Conservation (phyloP, 1,140 invertebrate genomes). For the Steinernema khuongi region DNA sequence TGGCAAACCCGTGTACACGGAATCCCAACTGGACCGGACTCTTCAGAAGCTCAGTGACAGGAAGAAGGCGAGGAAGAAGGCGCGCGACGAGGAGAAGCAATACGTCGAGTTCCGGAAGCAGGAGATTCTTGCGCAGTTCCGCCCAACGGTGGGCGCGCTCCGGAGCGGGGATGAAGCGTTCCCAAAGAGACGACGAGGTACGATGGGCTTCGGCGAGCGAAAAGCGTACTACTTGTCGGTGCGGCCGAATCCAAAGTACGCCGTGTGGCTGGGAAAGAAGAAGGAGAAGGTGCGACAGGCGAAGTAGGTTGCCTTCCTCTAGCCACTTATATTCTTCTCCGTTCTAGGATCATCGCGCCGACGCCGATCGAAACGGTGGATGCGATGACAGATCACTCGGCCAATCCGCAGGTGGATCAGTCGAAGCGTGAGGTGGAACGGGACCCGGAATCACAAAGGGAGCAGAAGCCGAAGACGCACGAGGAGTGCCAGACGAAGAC, state of each 20-base stretch:
- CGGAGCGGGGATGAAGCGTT: constrained; percentile 16
- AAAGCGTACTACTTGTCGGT: constrained; percentile 24
- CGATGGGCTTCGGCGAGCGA: constrained; percentile 23
- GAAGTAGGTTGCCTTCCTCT: neutral
- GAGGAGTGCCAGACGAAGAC: neutral
- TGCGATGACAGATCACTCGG: neutral
- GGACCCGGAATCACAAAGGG: neutral
- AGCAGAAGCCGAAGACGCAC: neutral
- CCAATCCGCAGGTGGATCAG: neutral
- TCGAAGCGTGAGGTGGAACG: neutral
- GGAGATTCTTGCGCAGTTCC: constrained; percentile 9
- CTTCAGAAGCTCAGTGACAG: neutral
- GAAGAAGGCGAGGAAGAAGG: constrained; percentile 17
- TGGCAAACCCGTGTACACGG: neutral
- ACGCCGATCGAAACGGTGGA: neutral
- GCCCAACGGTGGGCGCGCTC: constrained; percentile 20
- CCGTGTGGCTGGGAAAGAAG: constrained; percentile 20
- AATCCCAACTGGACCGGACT: neutral
- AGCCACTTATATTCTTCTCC: neutral
- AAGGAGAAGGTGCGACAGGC: constrained; percentile 16
- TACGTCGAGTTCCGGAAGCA: constrained; percentile 23
- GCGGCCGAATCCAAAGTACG: constrained; percentile 25
- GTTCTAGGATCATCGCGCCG: neutral
- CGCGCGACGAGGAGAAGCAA: constrained; percentile 13
- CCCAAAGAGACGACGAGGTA: constrained; percentile 3